phyloP scores from a whole-genome alignment of 2,888 invertebrate species.

The Pinctada fucata region DNA sequence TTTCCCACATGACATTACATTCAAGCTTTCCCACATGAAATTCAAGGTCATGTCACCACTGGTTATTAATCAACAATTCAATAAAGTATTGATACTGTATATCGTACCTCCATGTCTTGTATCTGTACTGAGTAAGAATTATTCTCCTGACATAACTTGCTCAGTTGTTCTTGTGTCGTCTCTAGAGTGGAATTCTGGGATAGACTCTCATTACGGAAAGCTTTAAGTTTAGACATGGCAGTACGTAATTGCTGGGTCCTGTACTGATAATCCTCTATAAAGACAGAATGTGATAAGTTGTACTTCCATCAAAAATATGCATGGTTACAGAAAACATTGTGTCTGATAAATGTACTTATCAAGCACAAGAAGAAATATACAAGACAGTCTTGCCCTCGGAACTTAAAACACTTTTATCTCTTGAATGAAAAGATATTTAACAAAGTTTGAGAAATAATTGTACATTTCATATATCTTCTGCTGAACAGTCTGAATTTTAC shows the following conservation, averaged over 20 bases:
- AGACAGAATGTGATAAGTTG: neutral
- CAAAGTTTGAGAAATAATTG: too few relatives aligned
- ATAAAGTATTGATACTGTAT: neutral
- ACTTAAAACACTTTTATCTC: neutral
- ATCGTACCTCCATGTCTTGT: constrained; percentile 51
- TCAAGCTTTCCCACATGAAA: too few relatives aligned
- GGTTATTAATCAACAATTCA: neutral
- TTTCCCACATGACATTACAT: too few relatives aligned
- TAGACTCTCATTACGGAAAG: constrained; percentile 54
- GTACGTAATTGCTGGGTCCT: constrained; percentile 58
- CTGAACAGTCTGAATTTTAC: too few relatives aligned
- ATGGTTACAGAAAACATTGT: neutral
- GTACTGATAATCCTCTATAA: constrained; percentile 54
- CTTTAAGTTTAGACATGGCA: constrained; percentile 54
- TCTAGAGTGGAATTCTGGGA: constrained; percentile 57
- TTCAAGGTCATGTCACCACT: too few relatives aligned
- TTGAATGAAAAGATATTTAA: too few relatives aligned
- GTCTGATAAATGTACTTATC: neutral
- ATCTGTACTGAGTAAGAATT: constrained; percentile 48
- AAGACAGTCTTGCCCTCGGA: neutral
- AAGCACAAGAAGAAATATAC: neutral
- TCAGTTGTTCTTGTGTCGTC: constrained; percentile 56
- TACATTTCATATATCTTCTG: too few relatives aligned
- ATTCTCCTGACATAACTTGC: constrained; percentile 55
- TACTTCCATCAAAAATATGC: too few relatives aligned